A percentile compares a stretch with the other conserved stretches of the same genome.
Conservation (phyloP, 1,140 invertebrate genomes). For the Trichonephila clavipes region DNA sequence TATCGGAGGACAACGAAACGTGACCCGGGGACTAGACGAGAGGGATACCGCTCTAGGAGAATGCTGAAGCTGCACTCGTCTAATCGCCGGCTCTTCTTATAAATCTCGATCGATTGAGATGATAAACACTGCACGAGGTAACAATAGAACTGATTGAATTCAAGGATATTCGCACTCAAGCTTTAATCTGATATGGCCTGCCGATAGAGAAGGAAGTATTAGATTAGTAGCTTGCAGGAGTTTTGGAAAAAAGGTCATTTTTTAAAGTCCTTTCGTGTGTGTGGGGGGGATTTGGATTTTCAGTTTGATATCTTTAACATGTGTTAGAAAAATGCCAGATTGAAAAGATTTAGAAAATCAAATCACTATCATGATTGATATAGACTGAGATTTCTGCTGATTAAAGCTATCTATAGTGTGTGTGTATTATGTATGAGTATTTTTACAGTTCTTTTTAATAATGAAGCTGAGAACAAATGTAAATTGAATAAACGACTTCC, state of each 20-base stretch:
- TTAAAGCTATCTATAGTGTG: too few species aligned
- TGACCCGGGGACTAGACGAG: constrained; percentile 55
- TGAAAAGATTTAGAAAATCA: too few species aligned
- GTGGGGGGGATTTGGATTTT: too few species aligned
- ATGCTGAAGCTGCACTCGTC: constrained; percentile 9
- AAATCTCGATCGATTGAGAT: constrained; percentile 49
- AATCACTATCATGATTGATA: too few species aligned
- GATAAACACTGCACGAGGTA: constrained; percentile 42
- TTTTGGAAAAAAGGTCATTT: neutral
- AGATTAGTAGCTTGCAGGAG: neutral
- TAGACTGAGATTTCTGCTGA: too few species aligned
- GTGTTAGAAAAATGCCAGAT: too few species aligned
- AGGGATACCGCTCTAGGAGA: neutral
- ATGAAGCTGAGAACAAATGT: too few species aligned
- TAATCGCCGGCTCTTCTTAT: constrained; percentile 19
- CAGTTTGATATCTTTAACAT: too few species aligned
- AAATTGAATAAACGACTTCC: too few species aligned
- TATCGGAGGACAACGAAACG: constrained; percentile 53
- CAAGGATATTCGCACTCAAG: neutral
- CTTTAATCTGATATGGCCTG: constrained; percentile 38
- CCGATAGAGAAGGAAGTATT: neutral
- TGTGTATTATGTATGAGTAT: too few species aligned
- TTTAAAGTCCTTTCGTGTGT: neutral
- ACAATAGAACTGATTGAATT: constrained; percentile 47
- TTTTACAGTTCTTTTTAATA: too few species aligned